Conservation (phyloP, 1,140 invertebrate genomes). For the Cydia pomonella region DNA sequence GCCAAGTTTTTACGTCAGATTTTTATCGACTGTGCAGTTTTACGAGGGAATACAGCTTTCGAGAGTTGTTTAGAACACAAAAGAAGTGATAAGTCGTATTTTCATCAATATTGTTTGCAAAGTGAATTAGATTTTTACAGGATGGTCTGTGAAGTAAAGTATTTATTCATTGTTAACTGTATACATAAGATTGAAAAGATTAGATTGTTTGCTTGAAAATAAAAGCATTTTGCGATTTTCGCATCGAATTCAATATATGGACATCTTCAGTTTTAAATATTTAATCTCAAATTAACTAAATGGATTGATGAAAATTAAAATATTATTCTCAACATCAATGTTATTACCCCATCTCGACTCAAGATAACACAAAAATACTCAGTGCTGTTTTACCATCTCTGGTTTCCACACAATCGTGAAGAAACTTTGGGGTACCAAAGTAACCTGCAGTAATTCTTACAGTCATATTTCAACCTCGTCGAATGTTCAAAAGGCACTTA, state of each 20-base stretch:
- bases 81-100: slow-evolving; percentile 21
- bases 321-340: background rate
- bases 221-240: background rate
- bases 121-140: background rate
- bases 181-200: no score
- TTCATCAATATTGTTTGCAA: slow-evolving; percentile 15
- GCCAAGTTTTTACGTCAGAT: slow-evolving; percentile 50
- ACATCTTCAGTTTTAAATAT: background rate
- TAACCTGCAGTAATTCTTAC: background rate
- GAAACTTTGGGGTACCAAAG: background rate
- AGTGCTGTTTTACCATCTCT: background rate
- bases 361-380: background rate
- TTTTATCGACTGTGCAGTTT: slow-evolving; percentile 48
- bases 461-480: background rate
- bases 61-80: slow-evolving; percentile 13
- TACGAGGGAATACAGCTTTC: slow-evolving; percentile 30
- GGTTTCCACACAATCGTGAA: slow-evolving; percentile 11
- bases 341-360: background rate
- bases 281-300: no score
- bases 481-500: slow-evolving; percentile 15
- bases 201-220: background rate
- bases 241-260: background rate
- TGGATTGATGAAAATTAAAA: no score
- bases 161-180: no score
- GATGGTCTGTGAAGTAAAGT: no score